These are phyloP conservation scores for Pelagia noctiluca DNA, from an alignment of 30 jellyfish, hydroid and myxozoan genomes.

Conservation along the genomic window DNA sequence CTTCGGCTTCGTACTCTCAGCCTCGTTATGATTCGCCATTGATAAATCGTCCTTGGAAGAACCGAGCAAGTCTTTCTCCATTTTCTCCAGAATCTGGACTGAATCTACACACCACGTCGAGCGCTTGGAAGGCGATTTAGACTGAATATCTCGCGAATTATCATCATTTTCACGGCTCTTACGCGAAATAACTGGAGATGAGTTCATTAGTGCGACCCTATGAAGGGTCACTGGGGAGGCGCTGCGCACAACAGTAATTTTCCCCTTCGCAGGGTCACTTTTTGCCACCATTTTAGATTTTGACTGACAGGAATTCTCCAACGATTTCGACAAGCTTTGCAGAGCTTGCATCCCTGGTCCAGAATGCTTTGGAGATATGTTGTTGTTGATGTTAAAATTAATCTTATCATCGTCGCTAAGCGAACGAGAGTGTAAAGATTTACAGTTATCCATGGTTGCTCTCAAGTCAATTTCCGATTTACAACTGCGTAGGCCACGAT, in stretches of 20 bases:
- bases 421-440: slow-evolving; percentile 52
- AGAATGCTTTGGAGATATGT: background rate
- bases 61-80: slow-evolving; percentile 39
- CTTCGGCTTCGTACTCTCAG: slow-evolving; percentile 39
- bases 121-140: slow-evolving; percentile 57
- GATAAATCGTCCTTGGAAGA: slow-evolving; percentile 66
- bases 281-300: slow-evolving; percentile 21
- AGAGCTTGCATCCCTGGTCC: slow-evolving; percentile 96
- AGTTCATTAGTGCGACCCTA: slow-evolving; percentile 58
- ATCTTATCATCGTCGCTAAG: slow-evolving; percentile 41
- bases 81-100: slow-evolving; percentile 26
- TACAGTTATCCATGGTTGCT: background rate
- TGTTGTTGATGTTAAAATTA: background rate
- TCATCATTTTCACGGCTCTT: background rate
- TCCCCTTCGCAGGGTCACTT: background rate
- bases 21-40: slow-evolving; percentile 6
- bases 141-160: background rate
- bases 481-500: slow-evolving; percentile 41
- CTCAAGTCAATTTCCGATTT: slow-evolving; percentile 58
- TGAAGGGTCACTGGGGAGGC: slow-evolving; percentile 54
- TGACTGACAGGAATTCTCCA: slow-evolving; percentile 73
- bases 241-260: background rate
- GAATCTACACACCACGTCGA: slow-evolving; percentile 75
- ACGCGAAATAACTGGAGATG: slow-evolving; percentile 62
- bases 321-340: slow-evolving; percentile 66